phyloP scores from a whole-genome alignment of 2,113 vertebrate species.

The Carassius gibelio region DNA sequence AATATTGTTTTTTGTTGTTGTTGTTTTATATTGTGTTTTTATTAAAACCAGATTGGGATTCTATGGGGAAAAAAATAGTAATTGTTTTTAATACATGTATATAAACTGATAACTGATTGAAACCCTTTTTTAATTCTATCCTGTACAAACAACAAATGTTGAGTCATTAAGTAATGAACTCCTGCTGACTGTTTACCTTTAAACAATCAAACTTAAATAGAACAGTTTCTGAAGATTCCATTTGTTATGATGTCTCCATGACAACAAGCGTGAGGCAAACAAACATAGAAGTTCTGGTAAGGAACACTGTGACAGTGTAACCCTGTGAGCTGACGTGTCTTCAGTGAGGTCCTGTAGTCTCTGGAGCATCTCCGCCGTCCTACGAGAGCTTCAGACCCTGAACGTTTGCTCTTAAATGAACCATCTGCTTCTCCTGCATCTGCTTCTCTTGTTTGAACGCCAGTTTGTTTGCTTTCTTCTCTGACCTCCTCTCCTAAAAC shows the following conservation, averaged over 20 bases:
- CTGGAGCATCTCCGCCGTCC: not conserved
- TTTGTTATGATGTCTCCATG: not conserved
- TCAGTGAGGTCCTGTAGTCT: conserved; percentile 1
- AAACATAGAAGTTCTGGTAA: not conserved
- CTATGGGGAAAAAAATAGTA: not conserved
- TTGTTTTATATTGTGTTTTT: not conserved
- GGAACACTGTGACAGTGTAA: not conserved
- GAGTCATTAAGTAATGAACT: too few relatives aligned
- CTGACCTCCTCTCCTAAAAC: conserved; percentile 84
- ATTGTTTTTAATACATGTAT: not conserved
- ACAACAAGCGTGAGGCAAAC: not conserved
- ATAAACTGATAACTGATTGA: not conserved
- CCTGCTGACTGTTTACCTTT: not conserved
- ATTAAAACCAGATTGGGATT: not conserved
- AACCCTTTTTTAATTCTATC: not conserved
- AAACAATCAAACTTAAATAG: not conserved
- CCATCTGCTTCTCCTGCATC: conserved; percentile 88
- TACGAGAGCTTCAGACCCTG: conserved; percentile 87
- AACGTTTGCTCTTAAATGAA: conserved; percentile 83
- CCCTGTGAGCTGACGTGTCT: not conserved
- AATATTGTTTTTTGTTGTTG: too few relatives aligned
- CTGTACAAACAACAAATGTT: not conserved
- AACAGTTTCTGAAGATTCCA: not conserved
- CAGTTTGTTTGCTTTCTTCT: conserved; percentile 91
- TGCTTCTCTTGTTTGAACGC: conserved; percentile 91